Evolutionary conservation across 1,140 invertebrate species (phyloP).

Genomic region (Pogonomyrmex barbatus): DNA sequence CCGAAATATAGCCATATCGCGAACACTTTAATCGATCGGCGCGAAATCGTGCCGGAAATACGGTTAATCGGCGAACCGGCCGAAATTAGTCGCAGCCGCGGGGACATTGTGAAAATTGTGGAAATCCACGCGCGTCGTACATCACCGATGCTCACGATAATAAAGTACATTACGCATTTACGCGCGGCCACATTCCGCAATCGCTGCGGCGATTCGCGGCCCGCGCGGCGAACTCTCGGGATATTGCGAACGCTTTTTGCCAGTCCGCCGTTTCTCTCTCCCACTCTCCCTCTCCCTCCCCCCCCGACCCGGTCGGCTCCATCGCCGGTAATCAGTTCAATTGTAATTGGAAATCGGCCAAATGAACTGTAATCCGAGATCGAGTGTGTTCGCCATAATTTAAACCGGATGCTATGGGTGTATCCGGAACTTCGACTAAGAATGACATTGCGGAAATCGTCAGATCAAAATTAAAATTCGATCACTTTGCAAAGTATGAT

Average conservation of each 20-base stretch:
- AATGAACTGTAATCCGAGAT: conserved; percentile 77
- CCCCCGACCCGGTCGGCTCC: conserved; percentile 4
- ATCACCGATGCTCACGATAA: conserved; percentile 66
- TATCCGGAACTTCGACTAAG: conserved; percentile 13
- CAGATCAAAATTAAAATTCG: conserved; percentile 26
- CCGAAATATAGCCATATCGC: conserved; percentile 29
- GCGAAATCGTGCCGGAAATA: conserved; percentile 10
- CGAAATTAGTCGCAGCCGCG: conserved; percentile 51
- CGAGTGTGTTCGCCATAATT: conserved; percentile 72
- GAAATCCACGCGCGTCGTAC: conserved; percentile 44
- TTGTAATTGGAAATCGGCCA: conserved; percentile 79
- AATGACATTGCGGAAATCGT: conserved; percentile 38
- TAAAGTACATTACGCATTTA: conserved; percentile 71
- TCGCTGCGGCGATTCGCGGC: conserved; percentile 47
- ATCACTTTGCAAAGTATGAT: background rate
- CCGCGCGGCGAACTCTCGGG: conserved; percentile 36
- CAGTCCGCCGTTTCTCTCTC: conserved; percentile 17
- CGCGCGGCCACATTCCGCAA: conserved; percentile 61
- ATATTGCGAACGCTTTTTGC: conserved; percentile 70
- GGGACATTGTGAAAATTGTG: conserved; percentile 68
- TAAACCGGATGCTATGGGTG: conserved; percentile 46
- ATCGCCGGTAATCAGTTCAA: conserved; percentile 75
- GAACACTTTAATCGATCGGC: conserved; percentile 47
- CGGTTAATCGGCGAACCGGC: conserved; percentile 47
- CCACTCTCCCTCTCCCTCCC: background rate